These are phyloP conservation scores for Acanthisitta chloris DNA, from an alignment of 2,113 vertebrate genomes.

Conservation along the genomic window DNA sequence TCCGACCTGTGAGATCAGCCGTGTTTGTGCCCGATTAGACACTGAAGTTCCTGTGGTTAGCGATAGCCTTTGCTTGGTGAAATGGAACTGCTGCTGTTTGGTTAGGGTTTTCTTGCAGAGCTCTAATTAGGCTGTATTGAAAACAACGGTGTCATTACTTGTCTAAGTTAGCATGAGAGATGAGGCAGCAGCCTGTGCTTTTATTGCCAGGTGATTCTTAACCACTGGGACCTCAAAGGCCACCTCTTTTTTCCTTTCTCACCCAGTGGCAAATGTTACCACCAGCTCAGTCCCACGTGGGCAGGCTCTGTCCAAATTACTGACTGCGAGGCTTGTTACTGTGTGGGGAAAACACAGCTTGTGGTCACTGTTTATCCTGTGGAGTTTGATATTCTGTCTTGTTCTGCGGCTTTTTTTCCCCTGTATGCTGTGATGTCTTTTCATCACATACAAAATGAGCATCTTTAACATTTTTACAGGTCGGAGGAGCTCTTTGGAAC, in stretches of 20 bases:
- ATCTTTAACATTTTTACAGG: not conserved
- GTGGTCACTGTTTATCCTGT: not conserved
- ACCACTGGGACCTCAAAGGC: not conserved
- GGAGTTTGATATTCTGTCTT: not conserved
- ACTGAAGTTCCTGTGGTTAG: not conserved
- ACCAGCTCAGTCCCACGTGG: not conserved
- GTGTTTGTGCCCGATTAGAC: not conserved
- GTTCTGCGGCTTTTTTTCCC: not conserved
- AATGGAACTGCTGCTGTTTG: not conserved
- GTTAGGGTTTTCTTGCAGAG: not conserved
- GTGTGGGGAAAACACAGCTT: not conserved
- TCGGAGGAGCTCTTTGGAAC: not conserved
- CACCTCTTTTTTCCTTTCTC: not conserved
- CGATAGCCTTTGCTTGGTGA: not conserved
- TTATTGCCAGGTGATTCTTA: not conserved
- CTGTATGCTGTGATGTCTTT: accelerated
- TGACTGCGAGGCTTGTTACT: not conserved
- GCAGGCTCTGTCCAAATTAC: not conserved
- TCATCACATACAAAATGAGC: not conserved
- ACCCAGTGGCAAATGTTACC: not conserved
- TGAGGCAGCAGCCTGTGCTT: not conserved
- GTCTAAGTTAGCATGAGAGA: not conserved
- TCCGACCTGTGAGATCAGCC: not conserved
- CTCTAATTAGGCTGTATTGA: not conserved
- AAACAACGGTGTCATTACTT: not conserved